These are phyloP conservation scores for Felis catus DNA, from an alignment of 2,113 vertebrate genomes.

Conservation along the genomic window DNA sequence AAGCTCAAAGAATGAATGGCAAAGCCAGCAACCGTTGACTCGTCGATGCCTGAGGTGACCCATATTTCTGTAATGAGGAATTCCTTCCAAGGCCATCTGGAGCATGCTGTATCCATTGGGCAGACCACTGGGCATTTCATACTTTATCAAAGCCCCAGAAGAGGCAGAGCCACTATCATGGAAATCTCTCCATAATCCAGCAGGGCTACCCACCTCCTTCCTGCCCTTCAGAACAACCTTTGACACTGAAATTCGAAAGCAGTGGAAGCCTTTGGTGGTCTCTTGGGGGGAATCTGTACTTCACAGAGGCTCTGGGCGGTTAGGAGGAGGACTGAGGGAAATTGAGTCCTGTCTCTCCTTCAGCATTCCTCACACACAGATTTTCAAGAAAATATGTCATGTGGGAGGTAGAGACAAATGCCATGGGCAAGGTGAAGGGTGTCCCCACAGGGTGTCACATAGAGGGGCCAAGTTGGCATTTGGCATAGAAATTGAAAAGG, in stretches of 20 bases:
- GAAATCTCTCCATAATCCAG: not conserved
- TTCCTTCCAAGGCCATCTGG: not conserved
- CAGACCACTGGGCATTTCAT: not conserved
- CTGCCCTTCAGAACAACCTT: not conserved
- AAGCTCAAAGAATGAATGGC: not conserved
- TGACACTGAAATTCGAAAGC: not conserved
- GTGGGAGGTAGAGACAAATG: not conserved
- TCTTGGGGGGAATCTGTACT: not conserved
- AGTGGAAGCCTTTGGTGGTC: not conserved
- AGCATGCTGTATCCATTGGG: not conserved
- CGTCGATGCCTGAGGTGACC: not conserved
- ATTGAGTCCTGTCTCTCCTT: not conserved
- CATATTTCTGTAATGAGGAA: not conserved
- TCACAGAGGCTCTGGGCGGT: not conserved
- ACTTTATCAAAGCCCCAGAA: not conserved
- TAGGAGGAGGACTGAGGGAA: not conserved
- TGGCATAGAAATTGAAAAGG: not conserved
- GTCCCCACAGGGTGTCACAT: not conserved
- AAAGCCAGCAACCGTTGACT: not conserved
- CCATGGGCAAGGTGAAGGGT: rapidly evolving
- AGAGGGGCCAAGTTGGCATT: not conserved
- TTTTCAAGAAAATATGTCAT: not conserved
- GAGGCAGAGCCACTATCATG: rapidly evolving
- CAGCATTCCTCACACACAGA: not conserved
- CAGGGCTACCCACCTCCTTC: rapidly evolving